Evolutionary conservation across 2,888 invertebrate genomes (phyloP), one percentile per base, ranked within the genome.

Genomic region (Catocala fraxini): DNA sequence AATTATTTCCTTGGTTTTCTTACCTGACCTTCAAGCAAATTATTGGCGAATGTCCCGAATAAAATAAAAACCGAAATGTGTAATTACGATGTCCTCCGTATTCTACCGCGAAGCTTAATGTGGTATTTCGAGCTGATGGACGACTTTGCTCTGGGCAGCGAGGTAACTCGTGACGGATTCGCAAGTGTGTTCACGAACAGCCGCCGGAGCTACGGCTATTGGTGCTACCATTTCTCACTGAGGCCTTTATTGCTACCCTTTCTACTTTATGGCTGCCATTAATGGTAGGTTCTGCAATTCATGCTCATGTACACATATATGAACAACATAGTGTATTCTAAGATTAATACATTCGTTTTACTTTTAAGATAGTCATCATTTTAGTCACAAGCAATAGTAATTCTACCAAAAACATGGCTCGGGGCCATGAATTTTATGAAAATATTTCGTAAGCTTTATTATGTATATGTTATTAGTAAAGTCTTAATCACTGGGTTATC

Each of bases 141-240:
- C 47, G 66, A 55, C 59, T 51, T 51, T 13, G 59, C 61, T 59
- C 34, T 10, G 10, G 59, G 74, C 68, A 56, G 39, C 34, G 61
- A n/a, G 51, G 58, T 57, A n/a, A 61, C 59, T 71, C 73, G 75
- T 74, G 75, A 74, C 73, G 62, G 61, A 63, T 65, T 69, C 64
- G 54, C 54, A 55, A 47, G 51, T 59, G 43, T 60, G 54, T 53
- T 65, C 73, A 74, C 72, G 75, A 74, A 66, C 42, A 59, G 70
- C 75, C 75, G 75, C 65, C 70, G 70, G 72, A 69, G 59, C 58
- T 39, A 25, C 25, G 35, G 35, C 35, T 41, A 39, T 48, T 51
- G 53, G 57, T 68, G 71, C 75, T 71, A 71, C 63, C 59, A 69
- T 66, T 71, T 62, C 49, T 73, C 65, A 71, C 62, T 39, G 53